These are phyloP conservation scores for Leptinotarsa peninsularis DNA, from an alignment of 2,888 invertebrate species.

Conservation along the genomic window DNA sequence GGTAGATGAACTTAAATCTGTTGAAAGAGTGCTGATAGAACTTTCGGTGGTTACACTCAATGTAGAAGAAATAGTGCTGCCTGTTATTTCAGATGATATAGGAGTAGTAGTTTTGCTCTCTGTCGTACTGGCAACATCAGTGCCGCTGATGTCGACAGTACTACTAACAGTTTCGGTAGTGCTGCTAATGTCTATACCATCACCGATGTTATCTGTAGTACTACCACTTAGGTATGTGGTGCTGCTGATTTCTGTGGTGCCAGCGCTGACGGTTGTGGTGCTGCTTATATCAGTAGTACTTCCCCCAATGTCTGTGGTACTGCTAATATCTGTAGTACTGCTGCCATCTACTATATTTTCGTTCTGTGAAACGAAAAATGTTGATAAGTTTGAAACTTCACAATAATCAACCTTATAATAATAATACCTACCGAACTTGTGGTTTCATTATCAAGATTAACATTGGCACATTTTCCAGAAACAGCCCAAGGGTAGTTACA, in stretches of 20 bases:
- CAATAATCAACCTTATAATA: not conserved
- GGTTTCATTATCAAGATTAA: not conserved
- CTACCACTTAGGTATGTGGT: not conserved
- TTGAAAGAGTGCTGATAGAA: constrained; percentile 22
- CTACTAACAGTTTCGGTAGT: not conserved
- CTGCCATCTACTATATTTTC: not conserved
- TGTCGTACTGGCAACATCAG: not conserved
- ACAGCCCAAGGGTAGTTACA: constrained; percentile 76
- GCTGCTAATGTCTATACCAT: too few species aligned
- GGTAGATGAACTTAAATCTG: constrained; percentile 29
- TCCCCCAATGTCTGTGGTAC: constrained; percentile 4
- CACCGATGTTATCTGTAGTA: not conserved
- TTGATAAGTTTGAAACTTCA: not conserved
- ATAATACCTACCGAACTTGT: constrained; percentile 11
- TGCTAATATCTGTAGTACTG: not conserved
- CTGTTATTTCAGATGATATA: constrained; percentile 24
- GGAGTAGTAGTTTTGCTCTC: constrained; percentile 9
- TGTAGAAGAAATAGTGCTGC: constrained; percentile 32
- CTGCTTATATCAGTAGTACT: too few species aligned
- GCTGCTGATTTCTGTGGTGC: too few species aligned
- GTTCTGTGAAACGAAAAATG: not conserved
- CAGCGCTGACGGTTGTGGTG: too few species aligned
- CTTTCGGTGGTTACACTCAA: constrained; percentile 13
- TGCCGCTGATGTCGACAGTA: not conserved
- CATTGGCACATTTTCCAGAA: constrained; percentile 39